These are phyloP conservation scores for Gambusia affinis DNA, from an alignment of 2,113 vertebrate species.

Conservation along the genomic window DNA sequence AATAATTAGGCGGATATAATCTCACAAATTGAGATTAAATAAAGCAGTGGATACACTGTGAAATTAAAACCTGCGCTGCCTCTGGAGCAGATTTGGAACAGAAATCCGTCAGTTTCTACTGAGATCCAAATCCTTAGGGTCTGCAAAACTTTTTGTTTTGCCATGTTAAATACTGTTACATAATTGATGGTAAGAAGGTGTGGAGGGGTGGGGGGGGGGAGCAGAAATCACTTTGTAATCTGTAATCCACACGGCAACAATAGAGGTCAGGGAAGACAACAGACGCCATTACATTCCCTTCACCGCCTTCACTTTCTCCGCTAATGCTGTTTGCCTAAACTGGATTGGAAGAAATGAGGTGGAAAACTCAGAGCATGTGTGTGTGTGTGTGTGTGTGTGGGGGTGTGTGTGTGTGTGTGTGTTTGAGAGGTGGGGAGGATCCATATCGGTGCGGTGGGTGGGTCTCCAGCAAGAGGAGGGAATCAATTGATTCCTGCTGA, in stretches of 20 bases:
- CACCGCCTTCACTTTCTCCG: slow-evolving; percentile 66
- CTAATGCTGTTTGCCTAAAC: slow-evolving; percentile 80
- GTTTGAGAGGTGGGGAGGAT: slow-evolving; percentile 15
- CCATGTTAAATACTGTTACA: background rate
- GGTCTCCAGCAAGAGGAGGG: slow-evolving; percentile 39
- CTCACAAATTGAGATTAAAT: background rate
- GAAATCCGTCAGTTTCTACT: too few species aligned
- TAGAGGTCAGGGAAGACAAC: slow-evolving; percentile 54
- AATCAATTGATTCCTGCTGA: slow-evolving; percentile 66
- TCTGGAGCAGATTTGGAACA: too few species aligned
- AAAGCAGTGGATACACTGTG: background rate
- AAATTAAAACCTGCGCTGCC: too few species aligned
- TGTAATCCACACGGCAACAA: slow-evolving; percentile 40
- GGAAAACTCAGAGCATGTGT: slow-evolving; percentile 68
- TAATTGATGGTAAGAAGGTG: background rate
- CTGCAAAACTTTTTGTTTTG: too few species aligned
- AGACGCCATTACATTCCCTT: slow-evolving; percentile 71
- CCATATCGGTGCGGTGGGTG: slow-evolving; percentile 37
- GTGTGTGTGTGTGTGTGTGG: slow-evolving; percentile 49
- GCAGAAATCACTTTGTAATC: slow-evolving; percentile 40
- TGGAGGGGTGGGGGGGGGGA: background rate
- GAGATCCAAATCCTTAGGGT: too few species aligned
- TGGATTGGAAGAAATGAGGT: slow-evolving; percentile 80
- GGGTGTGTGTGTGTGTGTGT: slow-evolving; percentile 39
- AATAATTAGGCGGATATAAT: too few species aligned